phyloP scores from a whole-genome alignment of 2,888 invertebrate species.

The Drosophila flavopinicola region DNA sequence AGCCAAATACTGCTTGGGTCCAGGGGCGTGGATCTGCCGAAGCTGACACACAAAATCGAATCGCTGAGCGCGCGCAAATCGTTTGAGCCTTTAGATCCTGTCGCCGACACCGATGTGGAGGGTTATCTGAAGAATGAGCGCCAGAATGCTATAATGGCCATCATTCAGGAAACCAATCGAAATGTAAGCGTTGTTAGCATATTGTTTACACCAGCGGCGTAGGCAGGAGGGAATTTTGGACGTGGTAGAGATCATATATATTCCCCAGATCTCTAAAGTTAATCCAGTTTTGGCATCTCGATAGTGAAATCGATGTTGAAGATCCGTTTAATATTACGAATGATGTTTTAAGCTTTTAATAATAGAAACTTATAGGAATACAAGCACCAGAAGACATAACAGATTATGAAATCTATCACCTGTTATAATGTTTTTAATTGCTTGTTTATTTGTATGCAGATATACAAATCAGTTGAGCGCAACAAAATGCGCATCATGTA shows the following conservation, averaged over 20 bases:
- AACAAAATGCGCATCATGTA: conserved; percentile 92
- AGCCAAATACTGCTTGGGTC: conserved; percentile 96
- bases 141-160: conserved; percentile 95
- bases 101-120: conserved; percentile 95
- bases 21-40: conserved; percentile 96
- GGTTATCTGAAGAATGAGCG: conserved; percentile 96
- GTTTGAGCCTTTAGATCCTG: conserved; percentile 95
- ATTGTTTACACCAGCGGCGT: too few species aligned
- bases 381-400: too few species aligned
- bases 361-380: too few species aligned
- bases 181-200: conserved; percentile 88
- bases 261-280: too few species aligned
- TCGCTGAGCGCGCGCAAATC: conserved; percentile 93
- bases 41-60: conserved; percentile 95
- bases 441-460: conserved; percentile 83
- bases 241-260: too few species aligned
- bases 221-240: too few species aligned
- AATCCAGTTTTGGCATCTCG: too few species aligned
- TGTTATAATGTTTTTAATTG: too few species aligned
- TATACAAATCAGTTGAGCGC: conserved; percentile 87
- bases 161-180: conserved; percentile 95
- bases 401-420: too few species aligned
- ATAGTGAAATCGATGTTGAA: too few species aligned
- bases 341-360: too few species aligned
- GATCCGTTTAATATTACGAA: too few species aligned